A percentile compares a stretch with the other conserved stretches of the same genome.
These are phyloP conservation scores for Lemur catta DNA, from an alignment of 2,797 vertebrate genomes.

Conservation along the genomic window DNA sequence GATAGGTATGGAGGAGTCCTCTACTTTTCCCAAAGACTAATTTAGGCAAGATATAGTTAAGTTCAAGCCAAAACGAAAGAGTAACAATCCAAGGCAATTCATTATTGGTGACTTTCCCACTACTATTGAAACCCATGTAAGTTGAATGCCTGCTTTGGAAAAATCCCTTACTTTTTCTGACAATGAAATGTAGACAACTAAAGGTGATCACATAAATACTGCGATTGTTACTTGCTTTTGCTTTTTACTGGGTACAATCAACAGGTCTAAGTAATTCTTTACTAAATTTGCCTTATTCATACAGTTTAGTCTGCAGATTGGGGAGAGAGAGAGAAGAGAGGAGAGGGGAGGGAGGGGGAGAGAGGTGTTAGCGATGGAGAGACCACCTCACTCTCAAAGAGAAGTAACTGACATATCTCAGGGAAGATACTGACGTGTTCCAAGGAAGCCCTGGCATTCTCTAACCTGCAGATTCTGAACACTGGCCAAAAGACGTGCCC, in stretches of 20 bases:
- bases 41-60: background rate
- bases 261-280: conserved; percentile 10
- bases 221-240: background rate
- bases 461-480: background rate
- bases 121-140: background rate
- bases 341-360: accelerated
- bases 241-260: background rate
- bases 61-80: background rate
- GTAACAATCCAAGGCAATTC: background rate
- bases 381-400: background rate
- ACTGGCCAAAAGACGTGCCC: background rate
- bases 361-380: background rate
- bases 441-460: background rate
- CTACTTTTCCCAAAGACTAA: background rate
- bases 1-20: background rate
- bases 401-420: background rate
- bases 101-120: background rate
- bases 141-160: background rate
- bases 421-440: accelerated
- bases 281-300: background rate
- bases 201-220: accelerated
- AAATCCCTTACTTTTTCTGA: background rate
- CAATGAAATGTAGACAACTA: background rate
- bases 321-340: background rate
- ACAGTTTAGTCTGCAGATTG: background rate